phyloP scores from a whole-genome alignment of 2,888 invertebrate genomes.

The Caprella mutica region DNA sequence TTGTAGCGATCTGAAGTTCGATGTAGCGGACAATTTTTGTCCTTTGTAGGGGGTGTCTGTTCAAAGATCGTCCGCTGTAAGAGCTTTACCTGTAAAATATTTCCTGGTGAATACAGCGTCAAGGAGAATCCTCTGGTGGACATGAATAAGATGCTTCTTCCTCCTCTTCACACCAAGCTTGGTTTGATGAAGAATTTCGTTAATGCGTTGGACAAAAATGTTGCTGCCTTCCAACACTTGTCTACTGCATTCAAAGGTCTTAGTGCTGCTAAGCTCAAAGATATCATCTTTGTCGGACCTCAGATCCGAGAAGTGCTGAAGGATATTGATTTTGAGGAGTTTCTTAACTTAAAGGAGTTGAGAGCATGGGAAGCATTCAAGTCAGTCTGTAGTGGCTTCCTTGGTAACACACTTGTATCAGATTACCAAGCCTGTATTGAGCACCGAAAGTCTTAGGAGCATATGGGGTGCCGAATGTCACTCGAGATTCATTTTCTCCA shows the following conservation, averaged over 20 bases:
- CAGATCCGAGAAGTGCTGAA: slow-evolving; percentile 10
- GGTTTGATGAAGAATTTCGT: slow-evolving; percentile 13
- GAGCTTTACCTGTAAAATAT: no score
- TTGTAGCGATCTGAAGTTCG: no score
- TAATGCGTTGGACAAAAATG: no score
- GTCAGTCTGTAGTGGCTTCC: neutral
- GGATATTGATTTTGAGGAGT: neutral
- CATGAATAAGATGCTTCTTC: slow-evolving; percentile 14
- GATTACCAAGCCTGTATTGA: neutral
- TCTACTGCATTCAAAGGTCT: slow-evolving; percentile 13
- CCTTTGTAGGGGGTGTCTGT: no score
- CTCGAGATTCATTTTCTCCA: neutral
- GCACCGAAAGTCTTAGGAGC: slow-evolving; percentile 6
- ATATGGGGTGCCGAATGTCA: slow-evolving; percentile 3
- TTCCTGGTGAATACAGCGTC: slow-evolving; percentile 12
- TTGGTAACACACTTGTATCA: neutral
- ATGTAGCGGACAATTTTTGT: no score
- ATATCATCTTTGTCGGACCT: slow-evolving; percentile 11
- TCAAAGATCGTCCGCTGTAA: no score
- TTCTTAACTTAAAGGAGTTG: slow-evolving; percentile 1
- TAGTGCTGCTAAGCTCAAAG: slow-evolving; percentile 16
- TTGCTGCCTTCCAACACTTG: slow-evolving; percentile 9
- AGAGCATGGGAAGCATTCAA: slow-evolving; percentile 5
- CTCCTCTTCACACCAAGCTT: slow-evolving; percentile 19
- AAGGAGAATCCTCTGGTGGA: slow-evolving; percentile 17